Conservation (phyloP, 2,113 vertebrate species). For the Cyanistes caeruleus region DNA sequence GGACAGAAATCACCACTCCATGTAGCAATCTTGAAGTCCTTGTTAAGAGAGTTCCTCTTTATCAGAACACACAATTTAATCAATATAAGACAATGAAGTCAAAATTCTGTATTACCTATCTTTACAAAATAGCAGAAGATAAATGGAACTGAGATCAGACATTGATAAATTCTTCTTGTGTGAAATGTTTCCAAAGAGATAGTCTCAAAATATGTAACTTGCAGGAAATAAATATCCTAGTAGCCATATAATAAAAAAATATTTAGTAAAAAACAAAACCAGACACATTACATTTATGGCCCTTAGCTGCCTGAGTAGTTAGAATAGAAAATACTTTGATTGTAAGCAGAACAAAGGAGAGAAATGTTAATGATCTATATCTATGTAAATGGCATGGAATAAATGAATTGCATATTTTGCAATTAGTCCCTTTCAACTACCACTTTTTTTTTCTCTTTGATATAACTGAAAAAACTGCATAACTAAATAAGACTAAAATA, state of each 20-base stretch:
- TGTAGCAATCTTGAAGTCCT: background rate
- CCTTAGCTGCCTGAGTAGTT: background rate
- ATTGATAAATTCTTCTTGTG: conserved; percentile 24
- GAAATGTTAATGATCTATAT: conserved; percentile 19
- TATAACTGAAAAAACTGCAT: background rate
- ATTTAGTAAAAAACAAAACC: background rate
- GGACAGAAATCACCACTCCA: background rate
- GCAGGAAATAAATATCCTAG: background rate
- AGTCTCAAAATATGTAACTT: conserved; percentile 41
- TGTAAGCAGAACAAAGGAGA: conserved; percentile 28
- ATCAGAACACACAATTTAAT: background rate
- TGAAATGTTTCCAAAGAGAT: conserved; percentile 38
- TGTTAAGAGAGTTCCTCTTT: background rate
- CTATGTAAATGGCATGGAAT: conserved; percentile 13
- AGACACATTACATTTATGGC: conserved; percentile 26
- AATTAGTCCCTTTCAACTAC: background rate
- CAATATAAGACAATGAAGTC: background rate
- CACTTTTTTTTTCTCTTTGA: background rate
- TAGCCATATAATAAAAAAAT: conserved; percentile 17
- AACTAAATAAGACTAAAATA: background rate
- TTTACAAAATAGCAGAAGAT: conserved; percentile 8
- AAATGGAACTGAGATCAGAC: conserved; percentile 20
- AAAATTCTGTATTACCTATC: background rate
- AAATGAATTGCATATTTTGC: conserved; percentile 13
- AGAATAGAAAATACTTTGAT: conserved; percentile 31